Conservation (phyloP, 2,888 invertebrate species). For the Isoperla grammatica region DNA sequence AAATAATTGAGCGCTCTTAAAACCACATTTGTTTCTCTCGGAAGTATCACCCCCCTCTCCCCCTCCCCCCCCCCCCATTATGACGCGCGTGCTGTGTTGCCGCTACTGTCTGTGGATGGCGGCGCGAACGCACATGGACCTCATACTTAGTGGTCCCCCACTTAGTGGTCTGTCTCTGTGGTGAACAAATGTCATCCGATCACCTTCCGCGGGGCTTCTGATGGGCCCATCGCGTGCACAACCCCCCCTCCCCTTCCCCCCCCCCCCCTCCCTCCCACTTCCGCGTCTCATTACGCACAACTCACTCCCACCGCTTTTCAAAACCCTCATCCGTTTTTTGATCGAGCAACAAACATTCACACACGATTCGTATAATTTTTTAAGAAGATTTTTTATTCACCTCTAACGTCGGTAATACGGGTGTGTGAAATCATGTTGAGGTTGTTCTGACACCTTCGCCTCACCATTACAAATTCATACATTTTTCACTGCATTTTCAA, state of each 20-base stretch:
- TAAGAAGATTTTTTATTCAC: neutral
- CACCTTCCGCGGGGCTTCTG: neutral
- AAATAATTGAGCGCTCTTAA: no score
- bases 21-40: no score
- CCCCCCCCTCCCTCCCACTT: neutral
- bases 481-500: slow-evolving; percentile 14
- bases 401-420: slow-evolving; percentile 1
- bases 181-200: neutral
- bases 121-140: no score
- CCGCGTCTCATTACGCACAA: neutral
- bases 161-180: neutral
- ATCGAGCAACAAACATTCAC: neutral
- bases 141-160: no score
- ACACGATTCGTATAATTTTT: neutral
- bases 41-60: no score
- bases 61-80: no score
- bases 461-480: slow-evolving; percentile 5
- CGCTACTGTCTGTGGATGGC: no score
- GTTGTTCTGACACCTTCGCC: neutral
- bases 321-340: neutral
- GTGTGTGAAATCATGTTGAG: slow-evolving; percentile 25
- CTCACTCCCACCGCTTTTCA: slow-evolving; percentile 5
- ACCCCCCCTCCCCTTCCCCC: neutral
- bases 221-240: slow-evolving; percentile 11
- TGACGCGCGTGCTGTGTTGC: no score